A percentile compares a stretch with the other conserved stretches of the same genome.
These are phyloP conservation scores for Cataglyphis cursor DNA, from an alignment of 2,888 invertebrate genomes.

Conservation along the genomic window DNA sequence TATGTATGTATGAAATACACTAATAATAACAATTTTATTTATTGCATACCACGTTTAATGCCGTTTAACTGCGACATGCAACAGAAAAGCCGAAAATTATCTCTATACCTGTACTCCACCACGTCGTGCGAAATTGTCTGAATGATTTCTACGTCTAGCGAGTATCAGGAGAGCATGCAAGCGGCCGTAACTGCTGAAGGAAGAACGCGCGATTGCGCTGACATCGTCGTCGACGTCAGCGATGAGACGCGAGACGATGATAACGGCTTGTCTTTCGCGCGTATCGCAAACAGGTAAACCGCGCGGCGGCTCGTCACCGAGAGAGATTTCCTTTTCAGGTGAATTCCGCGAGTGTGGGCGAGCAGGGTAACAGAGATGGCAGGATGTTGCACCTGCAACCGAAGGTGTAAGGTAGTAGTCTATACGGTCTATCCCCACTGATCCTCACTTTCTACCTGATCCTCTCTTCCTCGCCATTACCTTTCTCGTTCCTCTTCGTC, in stretches of 20 bases:
- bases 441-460: slow-evolving; percentile 50
- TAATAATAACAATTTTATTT: slow-evolving; percentile 2
- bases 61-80: neutral
- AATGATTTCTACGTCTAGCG: slow-evolving; percentile 77
- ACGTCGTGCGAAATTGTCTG: slow-evolving; percentile 70
- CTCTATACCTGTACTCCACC: slow-evolving; percentile 52
- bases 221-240: slow-evolving; percentile 14
- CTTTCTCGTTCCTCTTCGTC: slow-evolving; percentile 28
- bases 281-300: slow-evolving; percentile 56
- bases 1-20: neutral
- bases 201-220: slow-evolving; percentile 41
- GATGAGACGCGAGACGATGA: slow-evolving; percentile 38
- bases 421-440: slow-evolving; percentile 51
- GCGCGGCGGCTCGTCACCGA: slow-evolving; percentile 55
- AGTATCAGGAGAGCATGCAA: slow-evolving; percentile 74
- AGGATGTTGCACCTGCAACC: slow-evolving; percentile 70
- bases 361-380: slow-evolving; percentile 79
- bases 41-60: neutral
- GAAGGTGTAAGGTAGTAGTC: slow-evolving; percentile 75
- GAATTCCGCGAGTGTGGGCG: slow-evolving; percentile 82
- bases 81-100: slow-evolving; percentile 45
- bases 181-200: slow-evolving; percentile 63
- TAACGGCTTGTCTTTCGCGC: slow-evolving; percentile 36
- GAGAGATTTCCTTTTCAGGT: slow-evolving; percentile 84
- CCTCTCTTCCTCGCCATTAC: slow-evolving; percentile 47